Evolutionary conservation across 2,888 invertebrate genomes (phyloP), one percentile per base, ranked within the genome.

Genomic region (Brassicogethes aeneus): DNA sequence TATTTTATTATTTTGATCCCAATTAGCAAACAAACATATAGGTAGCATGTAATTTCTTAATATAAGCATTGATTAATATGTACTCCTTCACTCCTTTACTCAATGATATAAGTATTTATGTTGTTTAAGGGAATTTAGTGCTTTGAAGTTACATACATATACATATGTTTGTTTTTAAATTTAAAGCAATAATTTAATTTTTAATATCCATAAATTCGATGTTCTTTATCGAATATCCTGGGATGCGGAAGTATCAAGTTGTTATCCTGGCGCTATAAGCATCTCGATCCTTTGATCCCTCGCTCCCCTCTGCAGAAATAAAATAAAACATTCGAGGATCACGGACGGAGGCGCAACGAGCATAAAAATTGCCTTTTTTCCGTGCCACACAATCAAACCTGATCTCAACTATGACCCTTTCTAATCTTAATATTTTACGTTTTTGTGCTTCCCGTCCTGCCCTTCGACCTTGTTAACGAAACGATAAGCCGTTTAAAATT

Each of bases 361-460:
- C 60, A 62, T 62, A 60, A 62, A 62, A 62, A 62, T 62, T 57
- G 62, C 62, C 61, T 56, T 58, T 60, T 60, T 61, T 59, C 43
- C 52, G 51, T 46, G 44, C 50, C 45, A 52, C 51, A 53, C 60
- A 61, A 60, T 60, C 59, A 57, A 56, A 57, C 49, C 54, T 53
- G 56, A 56, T 13, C 57, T 51, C 49, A 44, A 52, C 48, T 56
- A 50, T 54, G 54, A 56, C 56, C 55, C 52, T 50, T 47, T 53
- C 54, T 60, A 59, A 59, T 60, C 57, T 56, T 56, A 58, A 59
- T 59, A 58, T 58, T 59, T 57, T 53, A 56, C 54, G 48, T 51
- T 55, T 39, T 50, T 42, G 35, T 39, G 16, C 31, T 35, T 37
- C 14, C 10, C 16, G n/a, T 16, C 15, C 3, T 13, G 13, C 16